Base-by-base conservation (phyloP, 1,140 invertebrate genomes). In the Drosophila bocki region DNA sequence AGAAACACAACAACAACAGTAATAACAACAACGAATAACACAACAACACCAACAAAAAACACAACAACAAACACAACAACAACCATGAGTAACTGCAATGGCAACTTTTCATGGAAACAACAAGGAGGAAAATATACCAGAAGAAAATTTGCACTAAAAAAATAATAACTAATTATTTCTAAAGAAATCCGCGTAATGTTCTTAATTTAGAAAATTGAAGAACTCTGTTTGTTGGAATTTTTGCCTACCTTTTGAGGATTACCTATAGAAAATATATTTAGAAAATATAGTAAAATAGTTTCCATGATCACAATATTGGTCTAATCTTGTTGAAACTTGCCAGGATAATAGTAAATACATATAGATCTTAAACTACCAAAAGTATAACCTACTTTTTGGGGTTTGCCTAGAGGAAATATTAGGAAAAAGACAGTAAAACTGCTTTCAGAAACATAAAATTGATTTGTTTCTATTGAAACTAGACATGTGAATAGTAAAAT, bases 1-100 rank as follows among this genome's bases (percentile, higher is more conserved):
- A 74, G 48, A 68, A 78, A 32, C 26, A 68, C 58, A 67, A 76
- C 44, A 32, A 5, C 29, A 32, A 32, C 22, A 85, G 84, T 81
- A 84, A 79, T 64, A 80, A 65, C 57, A 74, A 70, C 56, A 65
- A 79, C 35, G 12, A 70, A 22, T 22, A 22, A 22, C 2, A 22
- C 56, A 65, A 80, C 44, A 32, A 32, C 29, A 32, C 5, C 2
- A 32, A 32, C 68, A 22, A 22, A 2, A 22, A 22, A 3, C 6
- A 78, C 70, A 82, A 61, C 56, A 76, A 75, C 47, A 70, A 61
- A 50, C 64, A 69, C 17, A 22, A 3, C 6, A 80, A 64, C 45
- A 72, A 67, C 57, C 26, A 29, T 29, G 26, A 29, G 26, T 6
- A 65, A 82, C 33, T 68, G 50, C 59, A 74, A 58, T 62, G 56